A percentile compares a stretch with the other conserved stretches of the same genome.
phyloP scores from a whole-genome alignment of 2,797 vertebrate species.

The Lacerta agilis region DNA sequence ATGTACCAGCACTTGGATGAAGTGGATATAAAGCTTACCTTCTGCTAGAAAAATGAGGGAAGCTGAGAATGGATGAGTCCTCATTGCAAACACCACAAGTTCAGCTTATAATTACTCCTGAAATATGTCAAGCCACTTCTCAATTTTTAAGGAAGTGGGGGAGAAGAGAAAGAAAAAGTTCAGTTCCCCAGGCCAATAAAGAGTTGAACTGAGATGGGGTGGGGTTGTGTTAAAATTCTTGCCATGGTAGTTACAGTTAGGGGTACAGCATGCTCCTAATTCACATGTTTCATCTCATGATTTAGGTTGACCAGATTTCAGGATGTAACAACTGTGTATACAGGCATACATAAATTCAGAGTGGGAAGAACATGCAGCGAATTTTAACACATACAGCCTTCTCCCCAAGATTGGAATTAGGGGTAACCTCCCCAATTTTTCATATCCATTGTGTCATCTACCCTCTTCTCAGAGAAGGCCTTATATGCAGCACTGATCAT shows the following conservation, averaged over 20 bases:
- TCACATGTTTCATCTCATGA: not conserved
- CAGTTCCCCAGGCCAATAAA: not conserved
- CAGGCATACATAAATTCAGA: not conserved
- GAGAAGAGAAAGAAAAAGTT: not conserved
- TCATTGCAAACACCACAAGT: not conserved
- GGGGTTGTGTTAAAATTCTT: not conserved
- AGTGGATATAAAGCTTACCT: not conserved
- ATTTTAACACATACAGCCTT: too few species aligned
- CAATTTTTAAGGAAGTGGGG: not conserved
- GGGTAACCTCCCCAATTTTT: not conserved
- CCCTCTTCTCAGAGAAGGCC: not conserved
- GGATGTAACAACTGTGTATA: not conserved
- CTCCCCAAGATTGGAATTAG: not conserved
- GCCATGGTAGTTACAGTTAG: not conserved
- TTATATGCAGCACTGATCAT: not conserved
- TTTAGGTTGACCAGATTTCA: not conserved
- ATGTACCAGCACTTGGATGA: not conserved
- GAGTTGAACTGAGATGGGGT: not conserved
- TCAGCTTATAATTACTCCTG: not conserved
- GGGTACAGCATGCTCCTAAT: not conserved
- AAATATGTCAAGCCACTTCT: not conserved
- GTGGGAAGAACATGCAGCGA: not conserved
- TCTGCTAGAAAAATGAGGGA: not conserved
- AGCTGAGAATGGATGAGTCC: not conserved
- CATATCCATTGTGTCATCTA: not conserved